phyloP scores from a whole-genome alignment of 2,113 vertebrate species.

The Chionomys nivalis region DNA sequence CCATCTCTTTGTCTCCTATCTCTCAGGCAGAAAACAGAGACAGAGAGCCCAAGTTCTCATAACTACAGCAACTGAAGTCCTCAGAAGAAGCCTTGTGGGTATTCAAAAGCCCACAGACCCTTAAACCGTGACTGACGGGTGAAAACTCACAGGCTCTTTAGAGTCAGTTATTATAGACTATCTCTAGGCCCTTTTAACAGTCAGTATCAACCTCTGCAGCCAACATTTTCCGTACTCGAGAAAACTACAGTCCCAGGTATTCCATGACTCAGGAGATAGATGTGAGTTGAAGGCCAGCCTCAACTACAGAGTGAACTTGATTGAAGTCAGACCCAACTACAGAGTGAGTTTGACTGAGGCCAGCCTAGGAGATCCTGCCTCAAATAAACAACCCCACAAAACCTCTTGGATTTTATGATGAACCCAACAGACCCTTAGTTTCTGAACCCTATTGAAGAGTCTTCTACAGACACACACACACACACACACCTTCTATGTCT shows the following conservation, averaged over 20 bases:
- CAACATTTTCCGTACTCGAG: not conserved
- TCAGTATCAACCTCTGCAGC: not conserved
- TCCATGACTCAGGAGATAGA: not conserved
- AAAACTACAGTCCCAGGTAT: not conserved
- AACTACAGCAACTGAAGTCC: not conserved
- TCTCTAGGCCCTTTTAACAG: not conserved
- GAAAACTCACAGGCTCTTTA: not conserved
- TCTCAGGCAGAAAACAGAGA: not conserved
- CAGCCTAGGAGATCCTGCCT: not conserved
- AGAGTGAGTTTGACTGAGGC: not conserved
- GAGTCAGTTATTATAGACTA: not conserved
- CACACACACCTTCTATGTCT: not conserved
- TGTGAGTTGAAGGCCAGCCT: not conserved
- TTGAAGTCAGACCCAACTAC: not conserved
- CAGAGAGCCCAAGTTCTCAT: not conserved
- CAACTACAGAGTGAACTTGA: too few relatives aligned
- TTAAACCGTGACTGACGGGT: not conserved
- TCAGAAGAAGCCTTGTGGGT: not conserved
- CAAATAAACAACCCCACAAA: not conserved
- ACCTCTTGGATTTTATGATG: not conserved
- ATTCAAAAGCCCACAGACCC: not conserved
- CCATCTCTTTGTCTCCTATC: not conserved
- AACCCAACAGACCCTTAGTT: not conserved
- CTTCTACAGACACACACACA: not conserved
- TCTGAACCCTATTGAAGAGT: not conserved